Percentiles rank a stretch among this genome's conserved stretches.
Conservation (phyloP, 2,797 vertebrate species). For the Hoplostethus mediterraneus region DNA sequence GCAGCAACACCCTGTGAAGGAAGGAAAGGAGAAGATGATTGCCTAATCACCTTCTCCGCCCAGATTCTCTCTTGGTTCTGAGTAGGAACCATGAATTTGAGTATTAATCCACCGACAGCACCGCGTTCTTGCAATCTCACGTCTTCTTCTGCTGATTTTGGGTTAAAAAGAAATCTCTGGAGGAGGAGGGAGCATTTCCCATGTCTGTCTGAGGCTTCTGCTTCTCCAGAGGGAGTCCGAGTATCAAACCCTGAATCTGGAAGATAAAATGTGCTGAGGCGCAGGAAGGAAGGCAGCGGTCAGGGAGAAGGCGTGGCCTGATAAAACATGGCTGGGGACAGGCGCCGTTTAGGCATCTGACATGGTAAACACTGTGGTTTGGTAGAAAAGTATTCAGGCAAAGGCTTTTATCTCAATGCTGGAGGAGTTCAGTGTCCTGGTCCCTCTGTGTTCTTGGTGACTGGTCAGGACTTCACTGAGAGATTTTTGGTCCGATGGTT, state of each 20-base stretch:
- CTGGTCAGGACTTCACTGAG: not conserved
- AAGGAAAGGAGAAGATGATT: too few species aligned
- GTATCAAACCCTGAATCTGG: slow-evolving; percentile 50
- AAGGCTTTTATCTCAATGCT: too few species aligned
- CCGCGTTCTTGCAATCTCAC: not conserved
- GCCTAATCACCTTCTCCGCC: too few species aligned
- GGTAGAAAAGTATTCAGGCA: not conserved
- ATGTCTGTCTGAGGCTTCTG: slow-evolving; percentile 1
- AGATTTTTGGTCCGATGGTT: too few species aligned
- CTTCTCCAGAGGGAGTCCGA: not conserved
- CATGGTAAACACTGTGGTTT: not conserved
- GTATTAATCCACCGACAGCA: not conserved
- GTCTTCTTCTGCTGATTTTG: not conserved
- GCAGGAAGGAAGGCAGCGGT: slow-evolving; percentile 67
- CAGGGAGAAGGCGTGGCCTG: slow-evolving; percentile 47
- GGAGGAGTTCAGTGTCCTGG: not conserved
- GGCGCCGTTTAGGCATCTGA: not conserved
- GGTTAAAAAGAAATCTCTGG: not conserved
- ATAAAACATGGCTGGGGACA: slow-evolving; percentile 32
- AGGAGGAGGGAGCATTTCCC: not conserved
- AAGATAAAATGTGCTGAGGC: slow-evolving; percentile 8
- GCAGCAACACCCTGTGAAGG: not conserved
- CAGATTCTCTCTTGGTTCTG: too few species aligned
- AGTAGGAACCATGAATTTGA: too few species aligned
- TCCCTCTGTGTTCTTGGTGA: not conserved